These are phyloP conservation scores for Kradibia gibbosae DNA, from an alignment of 1,140 invertebrate genomes.

Conservation along the genomic window DNA sequence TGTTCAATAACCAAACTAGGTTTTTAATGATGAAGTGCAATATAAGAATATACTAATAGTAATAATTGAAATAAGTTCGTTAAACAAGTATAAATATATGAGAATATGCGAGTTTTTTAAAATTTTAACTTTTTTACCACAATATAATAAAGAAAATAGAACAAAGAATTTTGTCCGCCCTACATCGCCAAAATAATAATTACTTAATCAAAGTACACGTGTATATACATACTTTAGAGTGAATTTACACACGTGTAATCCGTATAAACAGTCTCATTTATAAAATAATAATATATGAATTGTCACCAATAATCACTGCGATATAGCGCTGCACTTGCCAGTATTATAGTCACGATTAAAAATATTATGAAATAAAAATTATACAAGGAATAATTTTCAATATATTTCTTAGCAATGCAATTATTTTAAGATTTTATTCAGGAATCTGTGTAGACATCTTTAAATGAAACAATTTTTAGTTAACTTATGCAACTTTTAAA, in stretches of 20 bases:
- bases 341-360: constrained; percentile 46
- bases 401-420: background rate
- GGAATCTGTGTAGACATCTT: background rate
- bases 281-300: constrained; percentile 40
- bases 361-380: constrained; percentile 11
- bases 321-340: constrained; percentile 50
- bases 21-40: constrained; percentile 47
- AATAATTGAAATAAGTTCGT: constrained; percentile 25
- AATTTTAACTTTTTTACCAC: background rate
- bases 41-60: background rate
- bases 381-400: background rate
- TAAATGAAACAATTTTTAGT: too few relatives aligned
- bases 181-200: constrained; percentile 43
- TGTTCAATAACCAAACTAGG: constrained; percentile 23
- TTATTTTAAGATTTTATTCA: constrained; percentile 14
- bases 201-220: constrained; percentile 11
- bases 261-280: constrained; percentile 42
- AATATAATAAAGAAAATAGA: constrained; percentile 15
- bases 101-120: constrained; percentile 24
- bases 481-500: too few relatives aligned
- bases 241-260: constrained; percentile 39
- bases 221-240: constrained; percentile 25
- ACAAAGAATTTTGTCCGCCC: constrained; percentile 27
- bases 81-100: background rate
- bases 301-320: constrained; percentile 47